Percentiles rank a stretch among this genome's conserved stretches.
Evolutionary conservation across 2,888 invertebrate species (phyloP).

Genomic region (Cosmia pyralina): DNA sequence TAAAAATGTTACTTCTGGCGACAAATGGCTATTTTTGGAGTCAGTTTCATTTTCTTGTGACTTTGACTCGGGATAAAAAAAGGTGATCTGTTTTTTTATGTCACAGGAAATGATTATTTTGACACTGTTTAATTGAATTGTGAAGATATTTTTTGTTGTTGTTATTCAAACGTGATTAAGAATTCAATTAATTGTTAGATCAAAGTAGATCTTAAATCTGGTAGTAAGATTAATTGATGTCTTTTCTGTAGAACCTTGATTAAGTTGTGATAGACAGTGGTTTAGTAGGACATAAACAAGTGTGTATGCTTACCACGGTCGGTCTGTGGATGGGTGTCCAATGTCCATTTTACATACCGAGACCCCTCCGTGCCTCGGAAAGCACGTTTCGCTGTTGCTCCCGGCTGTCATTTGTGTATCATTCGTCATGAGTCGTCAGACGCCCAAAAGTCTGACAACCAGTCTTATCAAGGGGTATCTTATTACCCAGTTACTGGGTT

Average conservation of each 20-base stretch:
- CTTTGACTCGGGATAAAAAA: conserved; percentile 40
- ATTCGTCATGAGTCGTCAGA: too few species aligned
- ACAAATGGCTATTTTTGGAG: conserved; percentile 78
- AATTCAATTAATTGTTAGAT: neutral
- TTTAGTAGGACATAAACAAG: neutral
- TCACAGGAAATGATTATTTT: conserved; percentile 47
- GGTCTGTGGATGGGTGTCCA: too few species aligned
- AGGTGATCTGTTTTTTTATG: conserved; percentile 32
- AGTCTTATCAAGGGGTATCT: too few species aligned
- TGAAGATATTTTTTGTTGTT: conserved; percentile 3
- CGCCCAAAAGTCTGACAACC: too few species aligned
- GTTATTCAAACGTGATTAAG: neutral
- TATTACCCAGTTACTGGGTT: too few species aligned
- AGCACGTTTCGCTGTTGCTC: too few species aligned
- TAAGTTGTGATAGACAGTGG: neutral
- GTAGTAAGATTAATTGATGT: neutral
- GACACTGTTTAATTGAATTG: conserved; percentile 35
- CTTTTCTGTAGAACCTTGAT: neutral
- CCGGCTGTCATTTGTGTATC: too few species aligned
- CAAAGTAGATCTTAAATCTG: neutral
- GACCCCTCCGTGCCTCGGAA: too few species aligned
- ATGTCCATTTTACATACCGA: too few species aligned
- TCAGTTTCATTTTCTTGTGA: conserved; percentile 67
- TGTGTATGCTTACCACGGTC: neutral
- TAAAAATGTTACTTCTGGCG: conserved; percentile 83